Evolutionary conservation across 2,797 vertebrate genomes (phyloP), one percentile per base, ranked within the genome.

Genomic region (Miichthys miiuy): DNA sequence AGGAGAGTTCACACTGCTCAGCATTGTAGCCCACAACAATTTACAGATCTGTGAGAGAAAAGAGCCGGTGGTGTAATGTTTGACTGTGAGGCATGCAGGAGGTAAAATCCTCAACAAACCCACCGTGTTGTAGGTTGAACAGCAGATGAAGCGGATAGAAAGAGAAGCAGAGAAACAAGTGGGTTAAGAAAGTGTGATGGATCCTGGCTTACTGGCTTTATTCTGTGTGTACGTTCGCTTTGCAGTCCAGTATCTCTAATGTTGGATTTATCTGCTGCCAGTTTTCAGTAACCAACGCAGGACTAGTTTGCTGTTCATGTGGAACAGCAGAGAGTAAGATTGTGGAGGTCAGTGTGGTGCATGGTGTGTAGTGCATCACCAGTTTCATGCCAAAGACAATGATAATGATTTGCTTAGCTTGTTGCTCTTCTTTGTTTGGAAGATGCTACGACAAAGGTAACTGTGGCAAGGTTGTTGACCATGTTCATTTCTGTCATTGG

Each of bases 11-110:
- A 85, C 72, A 44, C 30, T 14, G 21, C 80, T 84, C 80, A 56
- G 70, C 70, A 18, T 77, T 80, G 71, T 21, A 83, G 81, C 78
- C 67, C 4, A 51, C 56, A 77, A 91, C 79, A 77, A 84, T 87
- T 79, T 72, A 82, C 70, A 69, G 71, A 80, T 82, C 66, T 69
- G 46, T 52, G 76, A 68, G 71, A 42, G n/a, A 41, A 25, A 64
- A 72, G 38, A 76, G 69, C 63, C 38, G 8, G 11, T 57, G 66
- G 74, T 87, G 81, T 68, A 75, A 79, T 80, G 66, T 84, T 89
- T 86, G 67, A 84, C 64, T 83, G 57, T 30, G 48, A 76, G 79
- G 83, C 83, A 70, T 68, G 51, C 72, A 68, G 58, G 72, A 57
- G 77, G 46, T 54, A 68, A 73, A 79, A 82, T 54, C 79, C 73